Evolutionary conservation across 2,888 invertebrate species (phyloP).

Genomic region (Sesia bembeciformis): DNA sequence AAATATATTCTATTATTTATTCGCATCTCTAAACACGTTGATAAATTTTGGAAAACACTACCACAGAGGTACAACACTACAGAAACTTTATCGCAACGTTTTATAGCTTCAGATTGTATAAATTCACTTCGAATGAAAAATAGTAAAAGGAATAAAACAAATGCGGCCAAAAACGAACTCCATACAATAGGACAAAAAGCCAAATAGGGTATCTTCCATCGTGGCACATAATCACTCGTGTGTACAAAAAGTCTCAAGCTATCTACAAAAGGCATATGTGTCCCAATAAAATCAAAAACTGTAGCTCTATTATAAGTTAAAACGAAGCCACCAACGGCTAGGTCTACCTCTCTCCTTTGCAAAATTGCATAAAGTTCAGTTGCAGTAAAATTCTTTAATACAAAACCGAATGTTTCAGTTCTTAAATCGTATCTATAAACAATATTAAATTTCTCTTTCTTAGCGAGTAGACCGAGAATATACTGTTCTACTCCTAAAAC

Average conservation of each 20-base stretch:
- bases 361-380: slow-evolving; percentile 3
- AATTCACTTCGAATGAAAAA: not conserved
- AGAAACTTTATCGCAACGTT: not conserved
- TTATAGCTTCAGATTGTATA: not conserved
- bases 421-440: slow-evolving; percentile 2
- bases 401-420: slow-evolving; percentile 2
- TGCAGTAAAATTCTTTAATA: slow-evolving; percentile 4
- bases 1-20: not conserved
- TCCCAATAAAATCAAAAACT: slow-evolving; percentile 6
- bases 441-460: slow-evolving; percentile 4
- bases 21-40: not conserved
- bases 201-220: slow-evolving; percentile 7
- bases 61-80: not conserved
- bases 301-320: slow-evolving; percentile 1
- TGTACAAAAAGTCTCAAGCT: slow-evolving; percentile 3
- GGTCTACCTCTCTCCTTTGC: slow-evolving; percentile 4
- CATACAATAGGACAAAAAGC: slow-evolving; percentile 6
- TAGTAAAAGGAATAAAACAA: not conserved
- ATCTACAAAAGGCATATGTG: slow-evolving; percentile 5
- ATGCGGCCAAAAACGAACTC: slow-evolving; percentile 3
- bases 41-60: not conserved
- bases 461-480: slow-evolving; percentile 1
- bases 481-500: slow-evolving; percentile 5
- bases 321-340: slow-evolving; percentile 6
- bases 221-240: not conserved